Base-by-base conservation (phyloP, 2,797 vertebrate genomes). In the Schizothorax lantsangensis region DNA sequence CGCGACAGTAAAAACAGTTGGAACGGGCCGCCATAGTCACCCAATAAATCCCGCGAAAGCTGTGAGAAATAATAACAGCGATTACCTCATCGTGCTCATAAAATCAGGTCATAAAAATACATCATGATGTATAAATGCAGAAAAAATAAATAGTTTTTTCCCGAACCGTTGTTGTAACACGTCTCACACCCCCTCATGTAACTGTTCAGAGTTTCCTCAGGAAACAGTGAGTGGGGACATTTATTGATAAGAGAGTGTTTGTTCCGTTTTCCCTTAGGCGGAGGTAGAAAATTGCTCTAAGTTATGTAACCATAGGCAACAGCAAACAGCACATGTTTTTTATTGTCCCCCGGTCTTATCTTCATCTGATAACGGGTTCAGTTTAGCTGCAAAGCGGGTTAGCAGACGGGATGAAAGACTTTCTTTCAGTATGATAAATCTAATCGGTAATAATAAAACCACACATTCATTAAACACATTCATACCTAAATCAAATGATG, bases 1-100 rank as follows among this genome's bases (percentile, higher is more conserved):
- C 97, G 0, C 97, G 95, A 89, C 98, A 99, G 94, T 99, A 98
- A 93, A 97, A 96, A 89, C 98, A 99, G 83, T 96, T 93, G 0
- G 97, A 95, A 84, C 95, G 96, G 68, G 98, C 97, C 0, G 97
- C 93, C 98, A 99, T 99, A 49, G 93, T 97, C 86, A 93, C 92
- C 0, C 90, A 95, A 89, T 95, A 95, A 72, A 94, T 93, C 88
- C 15, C 93, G 91, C 6, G 49, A 38, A 36, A 23, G 19, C 73
- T 83, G 66, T 82, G 83, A 85, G 72, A 45, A 59, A 66, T 30
- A 79, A 30, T 40, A 59, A 64, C 75, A 73, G 17, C 19, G 26
- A 74, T 86, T 82, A 88, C 73, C 84, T 64, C 74, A 66, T 62
- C 5, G 6, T 26, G 71, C 40, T n/a, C 5, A 45, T 86, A 74